Base-by-base conservation (phyloP, 2,888 invertebrate genomes). In the Agrochola macilenta region DNA sequence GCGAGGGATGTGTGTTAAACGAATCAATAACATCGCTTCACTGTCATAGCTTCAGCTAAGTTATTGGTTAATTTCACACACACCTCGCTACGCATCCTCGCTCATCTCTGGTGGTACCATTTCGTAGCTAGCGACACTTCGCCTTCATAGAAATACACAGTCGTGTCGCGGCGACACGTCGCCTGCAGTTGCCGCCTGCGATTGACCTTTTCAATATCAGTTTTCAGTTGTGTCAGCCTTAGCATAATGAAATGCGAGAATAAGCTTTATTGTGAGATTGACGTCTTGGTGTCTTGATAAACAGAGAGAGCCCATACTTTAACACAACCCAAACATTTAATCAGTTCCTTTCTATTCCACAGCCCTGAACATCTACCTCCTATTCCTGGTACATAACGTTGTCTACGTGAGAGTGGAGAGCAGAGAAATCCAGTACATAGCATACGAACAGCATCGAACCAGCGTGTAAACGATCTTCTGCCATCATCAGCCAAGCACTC, bases 281-380 rank as follows among this genome's bases (percentile, higher is more conserved):
- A 60, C 9, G 20, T 60, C 17, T 30, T 9, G 60, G 17, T 30
- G 9, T 58, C 14, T 26, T 14, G 3, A 8, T 17, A 60, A 26
- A 57, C 11, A 57, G 57, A 58, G 26, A 58, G 7, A 7, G 26
- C 14, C 26, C 26, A 58, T 14, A 58, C 58, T 58, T 58, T 5
- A 58, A 26, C 26, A 58, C 26, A 26, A 58, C 26, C 26, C 17
- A 58, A 58, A 7, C 7, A 26, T 26, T 26, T 8, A 58, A 12
- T 17, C 5, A 52, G 35, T 14, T 14, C 23, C 0, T 66, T 49
- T 64, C 14, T 49, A 7, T 14, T 17, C 26, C 12, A 23, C 92
- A 95, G 95, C 91, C 68, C 79, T 95, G 30, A 94, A 95, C 85
- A 73, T 94, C 57, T 95, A 95, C 87, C 88, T 94, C 0, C 85